A percentile compares a stretch with the other conserved stretches of the same genome.
These are phyloP conservation scores for Teinopalpus imperialis DNA, from an alignment of 2,888 invertebrate species.

Conservation along the genomic window DNA sequence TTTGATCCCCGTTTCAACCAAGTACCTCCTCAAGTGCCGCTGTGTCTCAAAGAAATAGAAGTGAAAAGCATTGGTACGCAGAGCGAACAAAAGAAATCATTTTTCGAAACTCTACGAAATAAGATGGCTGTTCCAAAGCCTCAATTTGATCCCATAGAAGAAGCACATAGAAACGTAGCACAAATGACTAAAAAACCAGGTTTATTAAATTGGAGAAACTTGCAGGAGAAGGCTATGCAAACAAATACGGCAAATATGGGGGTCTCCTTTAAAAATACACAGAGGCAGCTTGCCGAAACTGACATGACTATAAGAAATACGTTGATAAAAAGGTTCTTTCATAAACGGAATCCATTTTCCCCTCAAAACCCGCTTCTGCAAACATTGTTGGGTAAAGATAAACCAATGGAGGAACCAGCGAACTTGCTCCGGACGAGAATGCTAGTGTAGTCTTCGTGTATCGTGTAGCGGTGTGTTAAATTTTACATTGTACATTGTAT, in stretches of 20 bases:
- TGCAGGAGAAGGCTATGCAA: conserved; percentile 46
- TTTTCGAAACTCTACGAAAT: conserved; percentile 15
- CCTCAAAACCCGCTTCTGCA: conserved; percentile 58
- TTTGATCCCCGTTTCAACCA: conserved; percentile 35
- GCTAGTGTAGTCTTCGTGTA: conserved; percentile 39
- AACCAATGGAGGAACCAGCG: conserved; percentile 52
- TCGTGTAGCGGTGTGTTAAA: conserved; percentile 18
- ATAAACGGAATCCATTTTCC: conserved; percentile 68
- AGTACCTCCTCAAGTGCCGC: conserved; percentile 48
- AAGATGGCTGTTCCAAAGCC: conserved; percentile 38
- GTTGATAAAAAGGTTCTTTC: conserved; percentile 61
- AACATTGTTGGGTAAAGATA: conserved; percentile 63
- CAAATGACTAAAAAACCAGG: conserved; percentile 33
- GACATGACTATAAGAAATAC: conserved; percentile 58
- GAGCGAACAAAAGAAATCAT: conserved; percentile 59
- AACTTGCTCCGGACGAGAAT: conserved; percentile 48
- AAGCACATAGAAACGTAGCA: conserved; percentile 14
- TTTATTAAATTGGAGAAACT: conserved; percentile 50
- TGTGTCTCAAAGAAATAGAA: conserved; percentile 70
- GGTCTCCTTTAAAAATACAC: conserved; percentile 48
- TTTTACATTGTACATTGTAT: conserved; percentile 8
- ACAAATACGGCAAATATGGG: conserved; percentile 39
- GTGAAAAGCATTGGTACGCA: conserved; percentile 69
- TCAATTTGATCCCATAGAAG: conserved; percentile 25
- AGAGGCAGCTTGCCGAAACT: conserved; percentile 51